A percentile compares a stretch with the other conserved stretches of the same genome.
Conservation (phyloP, 2,797 vertebrate species). For the Thaleichthys pacificus region DNA sequence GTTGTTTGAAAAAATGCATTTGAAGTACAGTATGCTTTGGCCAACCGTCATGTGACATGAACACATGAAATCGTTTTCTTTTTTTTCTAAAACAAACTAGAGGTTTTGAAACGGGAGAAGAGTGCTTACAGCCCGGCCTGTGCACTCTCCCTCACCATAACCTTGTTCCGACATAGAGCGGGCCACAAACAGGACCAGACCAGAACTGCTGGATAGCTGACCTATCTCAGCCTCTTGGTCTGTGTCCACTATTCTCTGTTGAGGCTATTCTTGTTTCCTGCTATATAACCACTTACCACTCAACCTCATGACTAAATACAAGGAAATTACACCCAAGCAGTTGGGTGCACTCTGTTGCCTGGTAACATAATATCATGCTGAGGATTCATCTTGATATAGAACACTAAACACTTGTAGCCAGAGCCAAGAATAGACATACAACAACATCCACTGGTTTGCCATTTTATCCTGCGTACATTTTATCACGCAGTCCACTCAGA, state of each 20-base stretch:
- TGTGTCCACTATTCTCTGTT: constrained; percentile 1
- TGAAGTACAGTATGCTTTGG: background rate
- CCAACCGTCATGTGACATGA: no score
- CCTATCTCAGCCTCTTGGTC: no score
- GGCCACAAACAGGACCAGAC: no score
- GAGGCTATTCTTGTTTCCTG: constrained; percentile 59
- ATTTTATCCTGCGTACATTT: constrained; percentile 49
- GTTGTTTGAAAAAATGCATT: background rate
- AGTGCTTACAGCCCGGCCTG: no score
- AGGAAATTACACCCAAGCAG: constrained; percentile 60
- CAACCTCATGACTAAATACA: constrained; percentile 67
- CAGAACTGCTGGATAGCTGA: no score
- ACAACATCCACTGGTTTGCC: constrained; percentile 45
- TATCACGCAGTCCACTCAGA: constrained; percentile 35
- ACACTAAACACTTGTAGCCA: constrained; percentile 65
- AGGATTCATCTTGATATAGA: constrained; percentile 68
- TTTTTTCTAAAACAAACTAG: background rate
- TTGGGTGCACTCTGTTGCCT: constrained; percentile 66
- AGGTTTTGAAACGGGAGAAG: no score
- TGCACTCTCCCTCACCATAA: no score
- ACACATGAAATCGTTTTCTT: background rate
- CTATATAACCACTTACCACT: constrained; percentile 67
- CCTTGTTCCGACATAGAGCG: no score
- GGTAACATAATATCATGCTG: constrained; percentile 70
- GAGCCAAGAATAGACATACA: constrained; percentile 64